Evolutionary conservation across 2,113 vertebrate genomes (phyloP).

Genomic region (Jacana jacana): DNA sequence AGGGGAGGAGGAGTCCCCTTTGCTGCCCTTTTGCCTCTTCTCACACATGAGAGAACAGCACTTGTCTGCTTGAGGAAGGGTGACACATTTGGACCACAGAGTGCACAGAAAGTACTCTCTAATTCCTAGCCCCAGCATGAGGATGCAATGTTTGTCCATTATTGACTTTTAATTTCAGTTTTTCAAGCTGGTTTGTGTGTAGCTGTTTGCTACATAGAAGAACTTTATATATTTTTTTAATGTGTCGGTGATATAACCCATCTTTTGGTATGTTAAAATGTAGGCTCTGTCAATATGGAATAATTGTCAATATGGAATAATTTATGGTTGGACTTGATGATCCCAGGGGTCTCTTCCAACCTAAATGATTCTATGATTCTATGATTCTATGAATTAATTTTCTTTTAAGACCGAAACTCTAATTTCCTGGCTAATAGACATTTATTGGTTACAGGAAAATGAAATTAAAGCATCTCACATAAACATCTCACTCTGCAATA

Average conservation of each 20-base stretch:
- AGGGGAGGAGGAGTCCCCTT: background rate
- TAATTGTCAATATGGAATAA: no score
- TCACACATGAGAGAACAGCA: background rate
- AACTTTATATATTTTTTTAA: background rate
- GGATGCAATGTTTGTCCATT: background rate
- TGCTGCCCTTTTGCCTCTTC: background rate
- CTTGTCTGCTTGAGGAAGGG: background rate
- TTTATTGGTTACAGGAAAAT: background rate
- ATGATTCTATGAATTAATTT: no score
- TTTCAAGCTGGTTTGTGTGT: background rate
- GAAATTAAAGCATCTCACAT: background rate
- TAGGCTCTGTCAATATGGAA: background rate
- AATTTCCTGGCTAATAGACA: background rate
- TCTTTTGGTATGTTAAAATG: background rate
- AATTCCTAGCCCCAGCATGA: background rate
- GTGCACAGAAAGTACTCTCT: background rate
- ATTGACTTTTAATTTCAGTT: background rate
- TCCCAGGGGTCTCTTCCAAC: no score
- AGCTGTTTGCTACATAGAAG: background rate
- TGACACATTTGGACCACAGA: background rate
- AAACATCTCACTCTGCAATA: background rate
- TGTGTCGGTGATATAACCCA: background rate
- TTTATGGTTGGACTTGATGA: no score
- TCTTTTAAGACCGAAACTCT: background rate
- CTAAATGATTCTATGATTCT: no score